These are phyloP conservation scores for Pterocles orientalis DNA, from an alignment of 2,113 vertebrate genomes.

Conservation along the genomic window DNA sequence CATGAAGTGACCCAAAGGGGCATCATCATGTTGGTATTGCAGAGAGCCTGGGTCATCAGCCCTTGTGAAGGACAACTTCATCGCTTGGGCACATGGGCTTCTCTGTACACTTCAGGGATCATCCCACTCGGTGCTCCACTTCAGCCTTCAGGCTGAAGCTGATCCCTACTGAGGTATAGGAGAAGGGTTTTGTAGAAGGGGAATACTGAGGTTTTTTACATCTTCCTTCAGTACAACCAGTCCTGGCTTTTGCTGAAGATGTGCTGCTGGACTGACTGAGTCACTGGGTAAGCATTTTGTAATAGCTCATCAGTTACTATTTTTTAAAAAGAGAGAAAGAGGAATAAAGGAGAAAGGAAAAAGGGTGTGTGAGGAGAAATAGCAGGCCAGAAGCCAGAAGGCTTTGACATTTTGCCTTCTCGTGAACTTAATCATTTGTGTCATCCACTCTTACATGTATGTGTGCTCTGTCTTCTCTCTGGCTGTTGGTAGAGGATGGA, in stretches of 20 bases:
- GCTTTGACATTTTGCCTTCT: slow-evolving; percentile 40
- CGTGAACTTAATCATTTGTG: slow-evolving; percentile 4
- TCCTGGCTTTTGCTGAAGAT: neutral
- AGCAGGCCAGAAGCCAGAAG: neutral
- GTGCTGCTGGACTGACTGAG: neutral
- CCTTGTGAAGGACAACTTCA: neutral
- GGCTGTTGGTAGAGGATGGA: neutral
- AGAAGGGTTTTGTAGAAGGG: neutral
- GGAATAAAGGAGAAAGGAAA: neutral
- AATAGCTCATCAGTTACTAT: neutral
- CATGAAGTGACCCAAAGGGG: neutral
- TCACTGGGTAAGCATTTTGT: neutral
- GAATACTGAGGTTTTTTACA: neutral
- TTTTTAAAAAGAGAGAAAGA: neutral
- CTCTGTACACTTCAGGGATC: neutral
- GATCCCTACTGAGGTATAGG: neutral
- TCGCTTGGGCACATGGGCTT: neutral
- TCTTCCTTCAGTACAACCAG: neutral
- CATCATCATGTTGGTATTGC: neutral
- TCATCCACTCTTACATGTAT: neutral
- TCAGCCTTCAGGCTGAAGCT: neutral
- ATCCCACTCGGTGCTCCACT: fast-evolving
- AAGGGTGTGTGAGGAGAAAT: neutral
- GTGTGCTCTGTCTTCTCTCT: neutral
- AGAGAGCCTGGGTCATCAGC: neutral